A percentile compares a stretch with the other conserved stretches of the same genome.
phyloP scores from a whole-genome alignment of 2,888 invertebrate genomes.

The Sarcophaga subvicina region DNA sequence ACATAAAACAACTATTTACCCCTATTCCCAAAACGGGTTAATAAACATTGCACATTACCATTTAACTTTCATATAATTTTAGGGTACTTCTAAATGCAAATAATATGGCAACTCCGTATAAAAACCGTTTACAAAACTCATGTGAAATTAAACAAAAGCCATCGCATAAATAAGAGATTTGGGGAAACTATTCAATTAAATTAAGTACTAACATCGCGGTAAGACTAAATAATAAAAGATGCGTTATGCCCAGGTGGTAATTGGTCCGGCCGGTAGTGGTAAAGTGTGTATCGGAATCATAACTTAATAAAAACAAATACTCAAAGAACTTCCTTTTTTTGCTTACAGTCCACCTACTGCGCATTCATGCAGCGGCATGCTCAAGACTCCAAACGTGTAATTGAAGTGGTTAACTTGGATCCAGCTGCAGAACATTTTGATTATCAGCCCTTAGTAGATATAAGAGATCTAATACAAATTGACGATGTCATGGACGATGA shows the following conservation, averaged over 20 bases:
- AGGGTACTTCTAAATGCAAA: background rate
- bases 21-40: background rate
- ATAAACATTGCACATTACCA: background rate
- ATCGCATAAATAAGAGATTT: background rate
- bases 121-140: slow-evolving; percentile 13
- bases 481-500: slow-evolving; percentile 99
- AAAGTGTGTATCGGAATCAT: slow-evolving; percentile 86
- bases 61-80: background rate
- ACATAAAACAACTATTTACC: too few relatives aligned
- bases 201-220: background rate
- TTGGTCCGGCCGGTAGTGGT: slow-evolving; percentile 98
- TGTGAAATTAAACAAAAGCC: slow-evolving; percentile 38
- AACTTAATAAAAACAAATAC: background rate
- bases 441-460: slow-evolving; percentile 93
- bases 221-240: slow-evolving; percentile 81
- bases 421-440: slow-evolving; percentile 98
- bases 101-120: slow-evolving; percentile 9
- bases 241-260: slow-evolving; percentile 97
- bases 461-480: slow-evolving; percentile 94
- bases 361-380: slow-evolving; percentile 93
- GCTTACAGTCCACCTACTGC: slow-evolving; percentile 95
- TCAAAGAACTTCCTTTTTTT: slow-evolving; percentile 13
- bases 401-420: slow-evolving; percentile 97
- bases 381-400: slow-evolving; percentile 87
- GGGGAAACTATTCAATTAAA: background rate